Conservation (phyloP, 2,797 vertebrate genomes). For the Microcaecilia unicolor region DNA sequence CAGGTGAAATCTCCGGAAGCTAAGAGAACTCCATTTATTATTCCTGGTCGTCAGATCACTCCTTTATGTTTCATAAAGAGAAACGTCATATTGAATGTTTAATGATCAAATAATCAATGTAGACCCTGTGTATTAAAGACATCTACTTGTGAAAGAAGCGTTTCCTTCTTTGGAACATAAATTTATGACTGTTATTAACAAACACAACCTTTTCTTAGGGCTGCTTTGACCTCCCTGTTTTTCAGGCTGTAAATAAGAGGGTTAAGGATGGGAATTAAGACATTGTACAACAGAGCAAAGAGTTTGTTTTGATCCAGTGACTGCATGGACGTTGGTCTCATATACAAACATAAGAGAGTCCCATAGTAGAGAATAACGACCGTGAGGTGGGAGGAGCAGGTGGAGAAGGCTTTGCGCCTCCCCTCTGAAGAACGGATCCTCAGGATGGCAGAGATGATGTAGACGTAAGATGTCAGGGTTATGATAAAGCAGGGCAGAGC, state of each 20-base stretch:
- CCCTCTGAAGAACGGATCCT: constrained; percentile 19
- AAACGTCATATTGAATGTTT: too few species aligned
- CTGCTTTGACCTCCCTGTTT: constrained; percentile 39
- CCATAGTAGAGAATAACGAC: constrained; percentile 25
- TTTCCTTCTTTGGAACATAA: too few species aligned
- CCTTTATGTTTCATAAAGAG: too few species aligned
- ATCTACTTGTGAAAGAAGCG: too few species aligned
- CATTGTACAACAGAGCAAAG: constrained; percentile 26
- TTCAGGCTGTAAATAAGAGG: constrained; percentile 39
- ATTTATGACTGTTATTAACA: too few species aligned
- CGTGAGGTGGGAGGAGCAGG: constrained; percentile 32
- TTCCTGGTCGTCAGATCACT: too few species aligned
- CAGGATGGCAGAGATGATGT: constrained; percentile 26
- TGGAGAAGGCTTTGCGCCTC: constrained; percentile 27
- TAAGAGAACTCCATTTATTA: too few species aligned
- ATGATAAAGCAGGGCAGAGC: constrained; percentile 26
- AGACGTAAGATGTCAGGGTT: constrained; percentile 31
- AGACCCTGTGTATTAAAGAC: too few species aligned
- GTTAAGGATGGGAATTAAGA: constrained; percentile 39
- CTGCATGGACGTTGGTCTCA: constrained; percentile 19
- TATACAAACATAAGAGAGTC: constrained; percentile 34
- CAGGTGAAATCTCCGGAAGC: too few species aligned
- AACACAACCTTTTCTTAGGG: constrained; percentile 13
- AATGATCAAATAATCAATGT: too few species aligned
- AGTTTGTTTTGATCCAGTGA: constrained; percentile 23